These are phyloP conservation scores for Callithrix jacchus DNA, from an alignment of 2,113 vertebrate species.

Conservation along the genomic window DNA sequence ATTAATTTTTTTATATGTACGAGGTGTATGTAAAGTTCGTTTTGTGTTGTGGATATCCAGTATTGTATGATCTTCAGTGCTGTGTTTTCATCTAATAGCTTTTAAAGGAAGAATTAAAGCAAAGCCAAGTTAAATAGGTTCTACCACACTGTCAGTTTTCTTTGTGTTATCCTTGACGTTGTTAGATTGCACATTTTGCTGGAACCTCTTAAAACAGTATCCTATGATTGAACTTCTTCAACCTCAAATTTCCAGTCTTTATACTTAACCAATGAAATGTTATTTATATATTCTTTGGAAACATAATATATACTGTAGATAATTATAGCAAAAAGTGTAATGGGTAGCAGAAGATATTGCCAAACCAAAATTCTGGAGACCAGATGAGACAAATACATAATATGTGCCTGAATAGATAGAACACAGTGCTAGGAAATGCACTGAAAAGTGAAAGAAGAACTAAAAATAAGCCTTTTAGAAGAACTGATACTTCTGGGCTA, in stretches of 20 bases:
- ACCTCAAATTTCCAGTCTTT: conserved; percentile 60
- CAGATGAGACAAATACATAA: conserved; percentile 67
- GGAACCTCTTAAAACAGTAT: conserved; percentile 74
- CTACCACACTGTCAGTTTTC: conserved; percentile 41
- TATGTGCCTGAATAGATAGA: conserved; percentile 35
- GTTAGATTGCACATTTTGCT: conserved; percentile 58
- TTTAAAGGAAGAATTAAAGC: conserved; percentile 2
- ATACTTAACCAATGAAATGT: conserved; percentile 74
- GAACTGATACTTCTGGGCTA: background rate
- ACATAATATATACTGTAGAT: conserved; percentile 76
- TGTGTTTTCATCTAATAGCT: background rate
- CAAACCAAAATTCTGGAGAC: conserved; percentile 74
- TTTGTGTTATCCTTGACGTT: conserved; percentile 26
- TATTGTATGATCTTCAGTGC: background rate
- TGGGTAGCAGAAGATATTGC: conserved; percentile 66
- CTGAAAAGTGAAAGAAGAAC: background rate
- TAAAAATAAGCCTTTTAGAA: background rate
- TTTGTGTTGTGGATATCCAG: background rate
- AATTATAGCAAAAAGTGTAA: conserved; percentile 78
- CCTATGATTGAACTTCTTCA: conserved; percentile 64
- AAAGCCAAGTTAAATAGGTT: conserved; percentile 32
- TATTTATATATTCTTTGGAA: conserved; percentile 83
- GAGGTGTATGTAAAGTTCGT: background rate
- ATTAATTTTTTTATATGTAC: background rate
- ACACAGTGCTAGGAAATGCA: background rate